Evolutionary conservation across 2,888 invertebrate genomes (phyloP).

Genomic region (Pollenia amentaria): DNA sequence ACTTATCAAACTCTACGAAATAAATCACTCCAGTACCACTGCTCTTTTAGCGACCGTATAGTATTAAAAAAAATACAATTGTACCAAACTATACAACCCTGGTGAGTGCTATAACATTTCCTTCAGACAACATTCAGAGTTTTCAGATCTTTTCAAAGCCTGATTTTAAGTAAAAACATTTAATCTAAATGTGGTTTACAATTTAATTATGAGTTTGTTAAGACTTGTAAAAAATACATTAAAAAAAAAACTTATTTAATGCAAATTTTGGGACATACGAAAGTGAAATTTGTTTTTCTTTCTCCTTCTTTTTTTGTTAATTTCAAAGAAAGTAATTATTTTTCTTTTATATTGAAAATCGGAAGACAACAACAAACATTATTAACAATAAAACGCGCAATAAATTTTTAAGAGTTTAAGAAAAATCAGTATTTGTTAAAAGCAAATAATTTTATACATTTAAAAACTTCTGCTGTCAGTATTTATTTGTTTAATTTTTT

Average conservation of each 20-base stretch:
- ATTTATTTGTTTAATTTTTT: conserved; percentile 16
- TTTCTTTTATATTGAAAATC: neutral
- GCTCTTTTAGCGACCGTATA: too few relatives aligned
- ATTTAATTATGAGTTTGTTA: neutral
- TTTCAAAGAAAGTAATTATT: neutral
- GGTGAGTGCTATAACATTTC: too few relatives aligned
- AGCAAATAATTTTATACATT: neutral
- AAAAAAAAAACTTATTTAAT: neutral
- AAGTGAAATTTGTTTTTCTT: neutral
- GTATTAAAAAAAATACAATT: too few relatives aligned
- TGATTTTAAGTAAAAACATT: too few relatives aligned
- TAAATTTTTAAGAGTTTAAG: too few relatives aligned
- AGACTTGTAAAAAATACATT: neutral
- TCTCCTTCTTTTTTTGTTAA: neutral
- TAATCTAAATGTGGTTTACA: too few relatives aligned
- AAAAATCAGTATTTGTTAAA: too few relatives aligned
- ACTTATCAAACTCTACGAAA: too few relatives aligned
- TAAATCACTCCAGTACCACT: too few relatives aligned
- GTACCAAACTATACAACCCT: too few relatives aligned
- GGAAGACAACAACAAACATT: neutral
- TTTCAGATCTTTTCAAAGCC: too few relatives aligned
- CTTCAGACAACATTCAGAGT: too few relatives aligned
- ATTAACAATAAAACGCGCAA: neutral
- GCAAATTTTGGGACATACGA: neutral
- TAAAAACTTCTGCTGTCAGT: conserved; percentile 18